These are phyloP conservation scores for Gadopsis bispinosus DNA, from an alignment of 2,797 vertebrate genomes.

Conservation along the genomic window DNA sequence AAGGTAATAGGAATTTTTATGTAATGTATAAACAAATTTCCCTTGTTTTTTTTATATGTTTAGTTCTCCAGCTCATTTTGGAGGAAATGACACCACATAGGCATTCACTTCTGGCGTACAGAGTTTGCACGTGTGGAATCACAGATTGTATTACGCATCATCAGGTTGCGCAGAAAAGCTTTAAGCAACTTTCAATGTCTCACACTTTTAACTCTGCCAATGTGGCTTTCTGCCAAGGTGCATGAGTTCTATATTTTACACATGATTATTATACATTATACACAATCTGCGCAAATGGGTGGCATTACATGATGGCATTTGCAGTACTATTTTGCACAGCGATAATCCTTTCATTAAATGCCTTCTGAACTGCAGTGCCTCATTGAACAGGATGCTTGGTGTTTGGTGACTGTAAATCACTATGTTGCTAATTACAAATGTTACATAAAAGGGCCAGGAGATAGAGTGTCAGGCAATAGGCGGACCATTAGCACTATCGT, in stretches of 20 bases:
- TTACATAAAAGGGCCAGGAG: conserved; percentile 63
- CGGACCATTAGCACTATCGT: conserved; percentile 35
- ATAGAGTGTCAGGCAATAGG: conserved; percentile 60
- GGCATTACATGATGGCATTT: conserved; percentile 3
- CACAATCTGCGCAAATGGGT: not conserved
- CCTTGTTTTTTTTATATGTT: not conserved
- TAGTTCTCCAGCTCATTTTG: not conserved
- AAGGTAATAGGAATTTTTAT: not conserved
- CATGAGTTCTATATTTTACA: not conserved
- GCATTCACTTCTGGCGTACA: not conserved
- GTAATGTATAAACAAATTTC: not conserved
- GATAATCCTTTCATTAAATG: conserved; percentile 34
- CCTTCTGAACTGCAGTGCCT: conserved; percentile 4
- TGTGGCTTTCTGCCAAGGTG: conserved; percentile 31
- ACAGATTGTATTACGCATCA: conserved; percentile 51
- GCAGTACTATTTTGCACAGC: conserved; percentile 10
- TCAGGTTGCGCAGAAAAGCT: conserved; percentile 36
- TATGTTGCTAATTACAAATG: conserved; percentile 75
- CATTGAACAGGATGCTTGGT: conserved; percentile 33
- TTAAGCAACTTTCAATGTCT: conserved; percentile 31
- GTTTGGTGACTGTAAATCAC: conserved; percentile 55
- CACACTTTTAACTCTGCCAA: conserved; percentile 41
- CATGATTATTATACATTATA: too few relatives aligned
- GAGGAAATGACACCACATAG: not conserved
- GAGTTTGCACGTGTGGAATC: conserved; percentile 33